Base-by-base conservation (phyloP, 1,140 invertebrate genomes). In the Drosophila sp. region DNA sequence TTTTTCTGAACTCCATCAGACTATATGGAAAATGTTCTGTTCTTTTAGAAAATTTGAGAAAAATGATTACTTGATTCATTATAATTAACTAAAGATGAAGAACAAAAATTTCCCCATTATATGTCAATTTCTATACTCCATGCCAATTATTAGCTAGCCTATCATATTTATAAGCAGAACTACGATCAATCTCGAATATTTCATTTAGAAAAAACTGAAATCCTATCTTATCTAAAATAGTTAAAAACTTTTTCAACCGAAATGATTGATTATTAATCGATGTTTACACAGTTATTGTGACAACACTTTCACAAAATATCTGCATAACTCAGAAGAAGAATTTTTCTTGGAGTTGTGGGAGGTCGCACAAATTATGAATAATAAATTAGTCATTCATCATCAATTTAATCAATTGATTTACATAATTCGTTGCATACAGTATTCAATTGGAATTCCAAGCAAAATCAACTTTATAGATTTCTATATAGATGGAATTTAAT, bases 401-500 rank as follows among this genome's bases (percentile, higher is more conserved):
- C 11, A 71, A 46, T 65, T 71, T 50, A 56, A 43, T 48, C 61
- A 71, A 71, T 65, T 71, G 53, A 65, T 64, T 71, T 71, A 38
- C 62, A 72, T 66, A 72, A 64, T 57, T 48, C 4, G 1, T 21
- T 21, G 21, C 4, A 21, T 21, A 34, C 2, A 48, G 43, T 51
- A 16, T 50, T 21, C 51, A n/a, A 53, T 43, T 51, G 59, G 14
- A 41, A 11, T 6, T 50, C 41, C 4, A 6, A 32, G n/a, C 64
- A 38, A 38, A n/a, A 38, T 38, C 3, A 36, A 9, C 34, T 67
- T 25, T 46, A 69, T 74, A 79, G 54, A 74, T 80, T 51, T 46
- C 36, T 58, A 29, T 34, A 29, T 34, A 8, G 11, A 51, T 27
- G 46, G 34, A 51, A 77, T 77, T 84, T 84, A 84, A 80, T 83